phyloP scores from a whole-genome alignment of 1,140 invertebrate genomes.

The Procambarus clarkii region DNA sequence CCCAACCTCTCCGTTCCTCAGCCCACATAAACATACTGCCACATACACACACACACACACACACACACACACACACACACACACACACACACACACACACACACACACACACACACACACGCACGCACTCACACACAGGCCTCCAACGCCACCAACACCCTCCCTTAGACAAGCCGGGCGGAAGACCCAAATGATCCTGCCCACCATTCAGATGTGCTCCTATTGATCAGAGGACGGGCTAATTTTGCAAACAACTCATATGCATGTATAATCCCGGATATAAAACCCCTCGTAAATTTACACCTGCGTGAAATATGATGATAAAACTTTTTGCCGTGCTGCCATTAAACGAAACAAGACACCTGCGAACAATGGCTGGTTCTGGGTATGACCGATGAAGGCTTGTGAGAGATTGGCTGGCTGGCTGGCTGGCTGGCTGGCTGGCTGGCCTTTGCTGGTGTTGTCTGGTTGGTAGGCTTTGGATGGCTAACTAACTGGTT shows the following conservation, averaged over 20 bases:
- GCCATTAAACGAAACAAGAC: slow-evolving; percentile 55
- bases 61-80: no score
- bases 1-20: no score
- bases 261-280: slow-evolving; percentile 59
- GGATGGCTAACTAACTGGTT: no score
- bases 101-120: neutral
- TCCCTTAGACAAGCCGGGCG: neutral
- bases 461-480: no score
- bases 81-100: no score
- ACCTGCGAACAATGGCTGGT: slow-evolving; percentile 56
- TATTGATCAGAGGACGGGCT: slow-evolving; percentile 53
- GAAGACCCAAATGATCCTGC: neutral
- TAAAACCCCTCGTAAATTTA: slow-evolving; percentile 56
- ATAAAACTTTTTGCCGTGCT: slow-evolving; percentile 50
- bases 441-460: no score
- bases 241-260: slow-evolving; percentile 59
- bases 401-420: slow-evolving; percentile 38
- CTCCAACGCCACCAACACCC: neutral
- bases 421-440: neutral
- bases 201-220: slow-evolving; percentile 41
- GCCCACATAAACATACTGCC: no score
- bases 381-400: slow-evolving; percentile 22
- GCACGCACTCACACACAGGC: neutral
- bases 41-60: no score
- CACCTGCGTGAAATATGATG: slow-evolving; percentile 58